Conservation (phyloP, 2,888 invertebrate species). For the Amphiduros pacificus region DNA sequence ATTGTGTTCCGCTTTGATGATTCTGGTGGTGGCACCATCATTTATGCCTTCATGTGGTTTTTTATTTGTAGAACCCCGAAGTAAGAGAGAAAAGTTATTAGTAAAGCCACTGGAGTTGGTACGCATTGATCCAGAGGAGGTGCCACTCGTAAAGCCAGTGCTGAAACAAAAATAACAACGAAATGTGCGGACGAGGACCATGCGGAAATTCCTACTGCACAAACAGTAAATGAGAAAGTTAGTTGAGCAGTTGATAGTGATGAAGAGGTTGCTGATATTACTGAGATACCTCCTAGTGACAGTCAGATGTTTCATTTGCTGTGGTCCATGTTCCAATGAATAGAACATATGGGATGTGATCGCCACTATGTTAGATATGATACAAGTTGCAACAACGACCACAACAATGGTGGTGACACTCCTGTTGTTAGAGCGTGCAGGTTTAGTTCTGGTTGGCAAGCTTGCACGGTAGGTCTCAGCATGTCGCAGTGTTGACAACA, state of each 20-base stretch:
- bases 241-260: conserved; percentile 28
- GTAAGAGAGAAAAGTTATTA: too few species aligned
- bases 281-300: conserved; percentile 17
- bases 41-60: too few species aligned
- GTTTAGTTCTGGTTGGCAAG: neutral
- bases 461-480: conserved; percentile 7
- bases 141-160: too few species aligned
- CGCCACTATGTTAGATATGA: conserved; percentile 28
- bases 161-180: too few species aligned
- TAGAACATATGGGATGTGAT: conserved; percentile 28
- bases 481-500: conserved; percentile 17
- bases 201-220: conserved; percentile 26
- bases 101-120: too few species aligned
- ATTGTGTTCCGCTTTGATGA: too few species aligned
- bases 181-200: conserved; percentile 10
- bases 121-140: too few species aligned
- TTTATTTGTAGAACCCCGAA: too few species aligned
- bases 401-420: conserved; percentile 24
- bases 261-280: conserved; percentile 29
- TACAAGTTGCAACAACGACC: conserved; percentile 25
- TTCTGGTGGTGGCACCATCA: too few species aligned
- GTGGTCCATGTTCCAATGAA: conserved; percentile 21
- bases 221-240: conserved; percentile 36
- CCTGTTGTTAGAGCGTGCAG: neutral
- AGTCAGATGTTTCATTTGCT: conserved; percentile 15